Base-by-base conservation (phyloP, 2,888 invertebrate genomes). In the Eilema depressum region DNA sequence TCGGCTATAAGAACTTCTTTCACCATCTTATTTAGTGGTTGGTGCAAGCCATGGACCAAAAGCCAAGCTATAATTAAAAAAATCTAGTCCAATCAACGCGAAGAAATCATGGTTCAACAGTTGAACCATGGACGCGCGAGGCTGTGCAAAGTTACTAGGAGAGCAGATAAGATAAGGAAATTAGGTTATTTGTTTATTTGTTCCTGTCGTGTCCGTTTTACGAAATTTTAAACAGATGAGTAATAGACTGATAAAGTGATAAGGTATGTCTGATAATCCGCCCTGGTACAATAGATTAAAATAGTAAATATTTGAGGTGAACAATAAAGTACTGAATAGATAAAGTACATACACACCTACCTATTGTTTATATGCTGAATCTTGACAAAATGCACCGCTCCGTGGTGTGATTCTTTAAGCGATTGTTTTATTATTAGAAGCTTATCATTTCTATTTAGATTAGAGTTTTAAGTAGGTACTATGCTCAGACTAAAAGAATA, bases 161-260 rank as follows among this genome's bases (percentile, higher is more conserved):
- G 14, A 64, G 30, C 26, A 67, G 64, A 66, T 56, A 41, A 66
- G 65, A 68, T 53, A 60, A 66, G 59, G n/a, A 37, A 41, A 61
- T 68, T 41, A 37, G 33, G 56, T 8, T 66, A 30, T 66, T 70
- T 63, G 63, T 59, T 60, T 66, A 28, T 66, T 70, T 66, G 63
- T 59, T 63, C 37, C 62, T 41, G 64, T 23, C 68, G 28, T 65
- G 28, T 65, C 64, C 33, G 20, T 56, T 57, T 56, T 66, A 60
- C 20, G 37, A 59, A 57, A 26, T 33, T 12, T 28, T n/a, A n/a
- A 53, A 10, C 8, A 30, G 12, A 63, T 47, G 17, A 64, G 26
- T 56, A 23, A 65, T 33, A 25, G 25, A 37, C 63, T 41, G 63
- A 41, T 63, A 41, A 63, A 41, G 26, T 41, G 63, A 41, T 63